phyloP scores from a whole-genome alignment of 1,140 invertebrate genomes.

The Conus ventricosus region DNA sequence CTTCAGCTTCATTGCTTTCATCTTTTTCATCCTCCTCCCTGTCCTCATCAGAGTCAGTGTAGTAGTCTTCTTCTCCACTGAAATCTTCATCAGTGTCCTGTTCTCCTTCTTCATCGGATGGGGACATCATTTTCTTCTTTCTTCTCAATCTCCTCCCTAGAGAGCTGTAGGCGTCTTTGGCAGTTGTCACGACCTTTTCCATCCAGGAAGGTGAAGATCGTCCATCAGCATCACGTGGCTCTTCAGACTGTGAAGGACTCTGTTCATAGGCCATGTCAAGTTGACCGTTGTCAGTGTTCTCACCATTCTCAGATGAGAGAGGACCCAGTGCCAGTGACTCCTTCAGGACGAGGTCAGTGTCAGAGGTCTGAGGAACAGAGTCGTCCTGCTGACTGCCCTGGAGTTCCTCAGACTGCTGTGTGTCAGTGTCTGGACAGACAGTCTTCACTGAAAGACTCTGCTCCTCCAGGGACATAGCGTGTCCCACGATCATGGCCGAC shows the following conservation, averaged over 20 bases:
- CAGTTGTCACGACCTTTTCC: not conserved
- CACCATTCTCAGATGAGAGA: too few species aligned
- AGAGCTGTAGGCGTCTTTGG: conserved; percentile 7
- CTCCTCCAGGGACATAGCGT: not conserved
- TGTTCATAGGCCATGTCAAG: not conserved
- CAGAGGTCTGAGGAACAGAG: not conserved
- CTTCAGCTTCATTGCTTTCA: not conserved
- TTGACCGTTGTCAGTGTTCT: too few species aligned
- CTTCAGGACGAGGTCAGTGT: not conserved
- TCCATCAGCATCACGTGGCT: not conserved
- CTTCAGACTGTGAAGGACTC: not conserved
- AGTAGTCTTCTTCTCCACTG: not conserved
- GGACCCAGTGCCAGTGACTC: too few species aligned
- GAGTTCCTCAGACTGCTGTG: too few species aligned
- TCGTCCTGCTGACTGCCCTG: not conserved
- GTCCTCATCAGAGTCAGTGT: not conserved
- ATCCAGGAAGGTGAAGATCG: conserved; percentile 24
- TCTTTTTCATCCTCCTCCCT: not conserved
- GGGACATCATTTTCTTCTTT: conserved; percentile 10
- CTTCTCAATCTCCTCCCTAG: conserved; percentile 1
- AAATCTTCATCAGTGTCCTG: not conserved
- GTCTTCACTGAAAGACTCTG: not conserved
- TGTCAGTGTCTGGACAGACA: too few species aligned
- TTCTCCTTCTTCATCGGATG: not conserved
- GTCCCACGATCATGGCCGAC: not conserved